Base-by-base conservation (phyloP, 2,113 vertebrate species). In the Hippocampus mohnikei region DNA sequence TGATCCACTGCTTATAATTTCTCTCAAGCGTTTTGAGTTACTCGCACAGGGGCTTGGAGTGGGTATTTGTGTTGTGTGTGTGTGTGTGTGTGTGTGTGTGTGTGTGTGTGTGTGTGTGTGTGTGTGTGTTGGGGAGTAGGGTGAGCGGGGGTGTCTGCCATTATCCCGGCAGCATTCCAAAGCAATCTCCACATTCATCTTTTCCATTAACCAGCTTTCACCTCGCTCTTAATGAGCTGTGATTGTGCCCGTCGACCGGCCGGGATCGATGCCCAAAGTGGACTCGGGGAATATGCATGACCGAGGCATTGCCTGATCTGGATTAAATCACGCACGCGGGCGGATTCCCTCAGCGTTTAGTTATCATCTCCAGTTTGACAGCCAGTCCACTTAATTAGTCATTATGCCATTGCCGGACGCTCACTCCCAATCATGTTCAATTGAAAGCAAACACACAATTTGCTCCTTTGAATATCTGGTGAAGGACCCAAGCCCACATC, bases 161-260 rank as follows among this genome's bases (percentile, higher is more conserved):
- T 46, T 25, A 27, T 81, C 82, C 78, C 55, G 83, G 81, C 79
- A 72, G 23, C 65, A 78, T 80, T 91, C 81, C 88, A 79, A 81
- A 69, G 64, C 15, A 42, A 75, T 40, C 66, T 85, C 73, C 81
- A 68, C 80, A 88, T 91, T 88, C 76, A 83, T 92, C 90, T 89
- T 60, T 60, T 85, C 67, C 76, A 67, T 81, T 92, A 92, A 92
- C 83, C 82, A 91, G 87, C 84, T 83, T 84, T 92, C 87, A 84
- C 81, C 85, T 84, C 62, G 72, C 72, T 82, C 77, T 82, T 91
- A 89, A 92, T 65, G 77, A 92, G 88, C 79, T 79, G 82, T 89
- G 85, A 90, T 90, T 87, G 84, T 75, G 76, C 66, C 52, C 37
- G 58, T 2, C 52, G 67, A 67, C 48, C 2, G 5, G 66, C 58